Conservation (phyloP, 2,888 invertebrate species). For the Clepsis dumicolana region DNA sequence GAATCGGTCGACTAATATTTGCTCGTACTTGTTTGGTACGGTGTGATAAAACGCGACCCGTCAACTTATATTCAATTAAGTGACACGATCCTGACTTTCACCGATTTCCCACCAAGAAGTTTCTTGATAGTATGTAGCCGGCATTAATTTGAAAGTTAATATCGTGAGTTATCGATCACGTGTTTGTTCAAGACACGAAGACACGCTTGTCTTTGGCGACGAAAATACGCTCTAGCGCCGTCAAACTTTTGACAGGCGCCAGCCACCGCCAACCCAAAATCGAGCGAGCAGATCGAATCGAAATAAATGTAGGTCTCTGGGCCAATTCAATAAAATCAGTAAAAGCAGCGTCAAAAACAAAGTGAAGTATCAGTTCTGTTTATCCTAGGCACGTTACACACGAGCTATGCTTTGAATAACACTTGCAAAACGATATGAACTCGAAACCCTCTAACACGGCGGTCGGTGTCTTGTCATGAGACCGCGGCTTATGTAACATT, state of each 20-base stretch:
- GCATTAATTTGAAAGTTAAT: background rate
- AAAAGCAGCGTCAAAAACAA: slow-evolving; percentile 70
- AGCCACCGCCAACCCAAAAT: slow-evolving; percentile 49
- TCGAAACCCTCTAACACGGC: slow-evolving; percentile 58
- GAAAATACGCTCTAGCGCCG: slow-evolving; percentile 13
- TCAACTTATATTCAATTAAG: too few species aligned
- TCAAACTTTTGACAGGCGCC: slow-evolving; percentile 37
- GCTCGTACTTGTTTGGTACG: too few species aligned
- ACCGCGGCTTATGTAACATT: slow-evolving; percentile 81
- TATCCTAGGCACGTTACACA: slow-evolving; percentile 59
- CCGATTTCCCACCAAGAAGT: too few species aligned
- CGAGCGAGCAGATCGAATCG: slow-evolving; percentile 59
- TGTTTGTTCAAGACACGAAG: background rate
- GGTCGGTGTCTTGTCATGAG: slow-evolving; percentile 73
- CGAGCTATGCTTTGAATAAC: slow-evolving; percentile 72
- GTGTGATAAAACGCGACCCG: too few species aligned
- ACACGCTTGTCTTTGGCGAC: background rate
- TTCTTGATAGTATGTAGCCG: too few species aligned
- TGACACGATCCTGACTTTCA: too few species aligned
- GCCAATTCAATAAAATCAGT: slow-evolving; percentile 62
- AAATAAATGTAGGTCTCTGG: slow-evolving; percentile 81
- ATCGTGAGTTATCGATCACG: slow-evolving; percentile 10
- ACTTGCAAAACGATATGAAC: slow-evolving; percentile 62
- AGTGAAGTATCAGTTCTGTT: slow-evolving; percentile 77
- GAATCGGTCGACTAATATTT: too few species aligned